These are phyloP conservation scores for Zoroaster sp. DNA, from an alignment of 53 echinoderm and acorn worm species.

Conservation along the genomic window DNA sequence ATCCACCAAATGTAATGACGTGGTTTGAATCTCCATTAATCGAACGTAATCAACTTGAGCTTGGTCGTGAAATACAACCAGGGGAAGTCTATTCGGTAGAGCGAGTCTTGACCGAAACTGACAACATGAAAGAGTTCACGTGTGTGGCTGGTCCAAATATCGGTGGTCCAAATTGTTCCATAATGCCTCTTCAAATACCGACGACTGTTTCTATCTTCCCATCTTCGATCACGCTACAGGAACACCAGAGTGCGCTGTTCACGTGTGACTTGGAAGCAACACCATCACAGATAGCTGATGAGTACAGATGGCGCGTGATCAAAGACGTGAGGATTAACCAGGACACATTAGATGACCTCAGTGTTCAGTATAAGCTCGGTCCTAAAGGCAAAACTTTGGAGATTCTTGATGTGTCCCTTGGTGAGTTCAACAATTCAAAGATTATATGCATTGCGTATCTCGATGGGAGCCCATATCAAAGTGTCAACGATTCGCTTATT, in stretches of 20 bases:
- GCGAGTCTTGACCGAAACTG: not conserved
- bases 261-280: not conserved
- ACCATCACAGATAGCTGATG: not conserved
- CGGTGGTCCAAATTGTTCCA: not conserved
- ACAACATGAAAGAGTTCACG: conserved; percentile 2
- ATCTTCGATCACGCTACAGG: not conserved
- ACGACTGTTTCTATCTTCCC: not conserved
- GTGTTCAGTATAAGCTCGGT: not conserved
- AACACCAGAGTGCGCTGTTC: conserved; percentile 4
- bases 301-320: not conserved
- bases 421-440: not conserved
- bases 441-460: not conserved
- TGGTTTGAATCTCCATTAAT: not conserved
- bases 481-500: not conserved
- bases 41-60: not conserved
- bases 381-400: not conserved
- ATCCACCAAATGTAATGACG: not conserved
- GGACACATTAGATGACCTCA: not conserved
- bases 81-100: not conserved
- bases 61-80: not conserved
- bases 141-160: not conserved
- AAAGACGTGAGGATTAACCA: not conserved
- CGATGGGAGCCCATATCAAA: not conserved
- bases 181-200: not conserved
- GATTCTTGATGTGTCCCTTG: not conserved